Conservation (phyloP, 2,797 vertebrate genomes). For the Heliangelus exortis region DNA sequence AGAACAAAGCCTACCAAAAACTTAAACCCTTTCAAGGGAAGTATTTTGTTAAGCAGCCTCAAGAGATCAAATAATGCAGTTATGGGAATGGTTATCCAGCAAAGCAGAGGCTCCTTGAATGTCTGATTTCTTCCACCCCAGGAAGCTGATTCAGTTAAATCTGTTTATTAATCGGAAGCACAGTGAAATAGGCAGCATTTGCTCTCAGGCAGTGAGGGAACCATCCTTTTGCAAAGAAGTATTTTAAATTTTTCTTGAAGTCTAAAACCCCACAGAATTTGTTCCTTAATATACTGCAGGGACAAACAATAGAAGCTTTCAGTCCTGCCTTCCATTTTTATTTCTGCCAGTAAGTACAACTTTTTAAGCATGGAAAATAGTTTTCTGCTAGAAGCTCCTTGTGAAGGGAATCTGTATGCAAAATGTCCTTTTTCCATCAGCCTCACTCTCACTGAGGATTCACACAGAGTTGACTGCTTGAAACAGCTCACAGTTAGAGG, state of each 20-base stretch:
- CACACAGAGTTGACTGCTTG: background rate
- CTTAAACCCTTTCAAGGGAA: background rate
- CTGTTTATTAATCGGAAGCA: slow-evolving; percentile 37
- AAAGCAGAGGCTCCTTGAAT: slow-evolving; percentile 18
- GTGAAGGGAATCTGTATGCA: background rate
- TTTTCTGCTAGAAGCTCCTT: background rate
- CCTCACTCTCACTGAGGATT: background rate
- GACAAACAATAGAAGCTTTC: slow-evolving; percentile 26
- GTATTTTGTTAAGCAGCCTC: background rate
- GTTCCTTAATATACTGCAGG: background rate
- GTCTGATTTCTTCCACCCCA: background rate
- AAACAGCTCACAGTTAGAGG: background rate
- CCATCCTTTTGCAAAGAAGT: background rate
- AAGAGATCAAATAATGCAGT: background rate
- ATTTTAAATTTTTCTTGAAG: background rate
- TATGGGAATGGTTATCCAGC: background rate
- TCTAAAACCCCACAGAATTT: background rate
- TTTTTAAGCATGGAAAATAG: background rate
- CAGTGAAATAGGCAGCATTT: slow-evolving; percentile 19
- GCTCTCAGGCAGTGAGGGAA: slow-evolving; percentile 13
- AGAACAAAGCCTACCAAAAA: background rate
- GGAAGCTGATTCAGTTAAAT: slow-evolving; percentile 34
- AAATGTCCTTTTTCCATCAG: background rate
- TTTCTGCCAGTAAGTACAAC: background rate
- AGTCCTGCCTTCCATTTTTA: background rate